A percentile compares a stretch with the other conserved stretches of the same genome.
These are phyloP conservation scores for Leptodactylus fallax DNA, from an alignment of 2,797 vertebrate species.

Conservation along the genomic window DNA sequence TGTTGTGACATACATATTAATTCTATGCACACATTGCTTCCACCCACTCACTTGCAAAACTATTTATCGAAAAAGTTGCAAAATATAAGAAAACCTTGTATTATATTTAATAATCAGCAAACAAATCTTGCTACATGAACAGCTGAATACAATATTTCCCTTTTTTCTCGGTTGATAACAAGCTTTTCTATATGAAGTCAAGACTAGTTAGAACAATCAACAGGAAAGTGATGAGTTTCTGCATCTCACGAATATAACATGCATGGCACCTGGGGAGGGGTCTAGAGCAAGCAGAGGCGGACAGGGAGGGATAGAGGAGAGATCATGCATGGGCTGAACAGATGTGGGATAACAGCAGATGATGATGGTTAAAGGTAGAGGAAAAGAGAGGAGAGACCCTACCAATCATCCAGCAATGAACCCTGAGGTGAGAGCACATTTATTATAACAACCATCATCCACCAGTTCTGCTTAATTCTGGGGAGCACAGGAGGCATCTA, in stretches of 20 bases:
- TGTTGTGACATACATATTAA: not conserved
- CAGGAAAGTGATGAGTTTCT: not conserved
- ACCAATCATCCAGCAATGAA: too few relatives aligned
- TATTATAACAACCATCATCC: not conserved
- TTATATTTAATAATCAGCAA: not conserved
- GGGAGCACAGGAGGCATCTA: not conserved
- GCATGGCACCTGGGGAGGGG: not conserved
- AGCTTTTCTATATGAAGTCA: not conserved
- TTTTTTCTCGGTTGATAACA: not conserved
- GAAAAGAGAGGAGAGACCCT: not conserved
- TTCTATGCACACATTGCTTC: not conserved
- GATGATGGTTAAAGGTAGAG: not conserved
- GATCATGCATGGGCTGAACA: not conserved
- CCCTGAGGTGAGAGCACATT: not conserved
- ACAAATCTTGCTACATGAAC: not conserved
- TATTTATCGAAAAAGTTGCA: not conserved
- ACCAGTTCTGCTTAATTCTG: not conserved
- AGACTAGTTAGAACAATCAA: not conserved
- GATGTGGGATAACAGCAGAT: slow-evolving; percentile 6
- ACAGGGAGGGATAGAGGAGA: slow-evolving; percentile 12
- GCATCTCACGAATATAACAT: not conserved
- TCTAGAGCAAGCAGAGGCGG: not conserved
- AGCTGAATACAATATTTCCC: not conserved
- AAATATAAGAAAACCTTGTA: not conserved
- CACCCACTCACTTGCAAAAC: not conserved